Base-by-base conservation (phyloP, 2,888 invertebrate genomes). In the Allophyes oxyacanthae region DNA sequence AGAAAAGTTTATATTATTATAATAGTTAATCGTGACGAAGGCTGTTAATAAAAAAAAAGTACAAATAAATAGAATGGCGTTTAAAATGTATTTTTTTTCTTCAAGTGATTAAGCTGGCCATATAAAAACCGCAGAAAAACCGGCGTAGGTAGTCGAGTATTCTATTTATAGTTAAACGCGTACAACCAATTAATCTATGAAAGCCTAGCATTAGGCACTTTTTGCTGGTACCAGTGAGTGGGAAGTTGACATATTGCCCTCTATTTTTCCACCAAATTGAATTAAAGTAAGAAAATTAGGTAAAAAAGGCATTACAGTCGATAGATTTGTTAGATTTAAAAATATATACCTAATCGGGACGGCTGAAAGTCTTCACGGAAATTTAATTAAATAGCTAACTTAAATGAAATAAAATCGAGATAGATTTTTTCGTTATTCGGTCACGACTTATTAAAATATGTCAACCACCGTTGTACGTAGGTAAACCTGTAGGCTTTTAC, bases 141-240 rank as follows among this genome's bases (percentile, higher is more conserved):
- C 8, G 1, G 0, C 8, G 2, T 15, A 11, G 34, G 9, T 14
- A 32, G 9, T 13, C 1, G 13, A 14, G 10, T 30, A 2, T 26
- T 50, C 28, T 67, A 64, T 67, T 50, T 61, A 25, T 62, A 7
- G 15, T 7, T 6, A 3, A 25, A 46, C 13, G 26, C n/a, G n/a
- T 30, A 44, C 48, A 57, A 53, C 50, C 37, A 71, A 65, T 65
- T 65, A 70, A 38, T 52, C 25, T 52, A 41, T 11, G 30, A 70
- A 64, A 54, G 54, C 10, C 20, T 14, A 7, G 38, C 14, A 49
- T 34, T 46, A 40, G 11, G 5, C 32, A 48, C 32, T 71, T 68
- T 71, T 68, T 70, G 26, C 36, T 26, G 0, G 5, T 1, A 15
- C 11, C 8, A n/a, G 11, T 15, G 28, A 28, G 1, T 28, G 9